Conservation (phyloP, 2,113 vertebrate species). For the Canis aureus region DNA sequence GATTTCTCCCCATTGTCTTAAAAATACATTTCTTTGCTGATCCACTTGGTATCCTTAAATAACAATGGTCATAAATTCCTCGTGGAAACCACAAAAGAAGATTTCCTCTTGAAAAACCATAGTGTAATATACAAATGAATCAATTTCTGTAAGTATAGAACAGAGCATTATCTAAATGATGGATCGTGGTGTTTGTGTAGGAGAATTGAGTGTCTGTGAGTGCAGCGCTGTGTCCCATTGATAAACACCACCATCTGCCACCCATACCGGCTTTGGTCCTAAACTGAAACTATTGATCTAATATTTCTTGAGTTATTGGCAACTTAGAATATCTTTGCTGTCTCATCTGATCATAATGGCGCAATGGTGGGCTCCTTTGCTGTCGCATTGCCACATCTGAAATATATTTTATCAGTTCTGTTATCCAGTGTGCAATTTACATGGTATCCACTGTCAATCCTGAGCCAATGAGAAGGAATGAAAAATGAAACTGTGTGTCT, state of each 20-base stretch:
- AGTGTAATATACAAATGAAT: not conserved
- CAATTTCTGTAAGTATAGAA: not conserved
- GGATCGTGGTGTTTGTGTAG: not conserved
- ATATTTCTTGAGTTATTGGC: conserved; percentile 45
- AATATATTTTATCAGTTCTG: not conserved
- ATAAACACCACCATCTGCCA: not conserved
- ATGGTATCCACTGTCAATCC: not conserved
- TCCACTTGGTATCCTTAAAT: not conserved
- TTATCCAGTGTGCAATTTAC: not conserved
- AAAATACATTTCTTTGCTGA: not conserved
- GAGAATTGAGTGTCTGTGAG: conserved; percentile 37
- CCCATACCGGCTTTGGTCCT: not conserved
- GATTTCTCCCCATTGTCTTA: not conserved
- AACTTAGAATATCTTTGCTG: not conserved
- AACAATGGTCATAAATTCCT: not conserved
- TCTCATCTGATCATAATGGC: not conserved
- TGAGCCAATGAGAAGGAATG: not conserved
- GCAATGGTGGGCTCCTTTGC: not conserved
- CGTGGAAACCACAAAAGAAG: not conserved
- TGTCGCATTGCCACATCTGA: not conserved
- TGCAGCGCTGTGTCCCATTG: not conserved
- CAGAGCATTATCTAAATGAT: not conserved
- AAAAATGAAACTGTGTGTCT: conserved; percentile 38
- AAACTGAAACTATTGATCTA: conserved; percentile 53
- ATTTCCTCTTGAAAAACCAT: conserved; percentile 42